phyloP scores from a whole-genome alignment of 2,888 invertebrate species.

The Drepana falcataria region DNA sequence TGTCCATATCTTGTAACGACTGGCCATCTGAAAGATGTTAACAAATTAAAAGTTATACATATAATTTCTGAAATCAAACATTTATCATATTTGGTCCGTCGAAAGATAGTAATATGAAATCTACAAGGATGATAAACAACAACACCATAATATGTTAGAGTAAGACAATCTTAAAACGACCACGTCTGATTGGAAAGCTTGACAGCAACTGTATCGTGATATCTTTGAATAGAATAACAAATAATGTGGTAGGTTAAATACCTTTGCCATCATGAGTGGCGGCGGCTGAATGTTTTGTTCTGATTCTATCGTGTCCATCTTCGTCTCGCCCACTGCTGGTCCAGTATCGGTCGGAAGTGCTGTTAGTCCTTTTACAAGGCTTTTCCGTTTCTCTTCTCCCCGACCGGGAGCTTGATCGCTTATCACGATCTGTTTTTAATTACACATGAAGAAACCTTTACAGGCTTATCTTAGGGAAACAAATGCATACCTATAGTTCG shows the following conservation, averaged over 20 bases:
- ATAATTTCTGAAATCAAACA: too few species aligned
- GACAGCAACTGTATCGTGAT: too few species aligned
- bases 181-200: too few species aligned
- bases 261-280: constrained; percentile 56
- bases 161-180: too few species aligned
- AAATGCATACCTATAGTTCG: too few species aligned
- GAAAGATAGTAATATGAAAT: too few species aligned
- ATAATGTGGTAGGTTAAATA: constrained; percentile 12
- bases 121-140: too few species aligned
- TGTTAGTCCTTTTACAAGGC: constrained; percentile 59
- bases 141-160: too few species aligned
- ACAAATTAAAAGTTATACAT: background rate
- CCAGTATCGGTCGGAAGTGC: constrained; percentile 62
- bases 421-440: constrained; percentile 52
- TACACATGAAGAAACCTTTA: background rate
- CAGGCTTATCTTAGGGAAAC: too few species aligned
- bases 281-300: constrained; percentile 52
- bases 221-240: constrained; percentile 1
- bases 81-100: too few species aligned
- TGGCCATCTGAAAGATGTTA: constrained; percentile 54
- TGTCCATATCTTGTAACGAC: constrained; percentile 93
- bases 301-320: constrained; percentile 52
- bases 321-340: constrained; percentile 49
- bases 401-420: constrained; percentile 63
- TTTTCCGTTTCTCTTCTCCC: constrained; percentile 63